A percentile compares a stretch with the other conserved stretches of the same genome.
Conservation (phyloP, 2,888 invertebrate genomes). For the Gonocerus acuteangulatus region DNA sequence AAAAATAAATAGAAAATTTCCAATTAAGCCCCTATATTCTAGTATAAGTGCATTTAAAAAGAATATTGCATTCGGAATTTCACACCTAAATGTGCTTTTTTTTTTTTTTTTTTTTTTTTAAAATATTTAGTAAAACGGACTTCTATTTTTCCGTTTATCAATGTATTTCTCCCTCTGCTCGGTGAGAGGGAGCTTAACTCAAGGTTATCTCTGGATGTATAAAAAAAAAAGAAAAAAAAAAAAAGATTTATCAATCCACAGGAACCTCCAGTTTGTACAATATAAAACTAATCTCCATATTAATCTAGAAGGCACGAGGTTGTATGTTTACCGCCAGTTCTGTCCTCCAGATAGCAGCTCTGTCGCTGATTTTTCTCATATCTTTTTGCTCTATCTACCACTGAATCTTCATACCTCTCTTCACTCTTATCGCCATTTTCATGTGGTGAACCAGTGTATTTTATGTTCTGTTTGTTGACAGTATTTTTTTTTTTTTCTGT, state of each 20-base stretch:
- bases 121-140: too few relatives aligned
- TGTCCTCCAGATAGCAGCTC: neutral
- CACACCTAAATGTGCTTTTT: too few relatives aligned
- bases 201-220: neutral
- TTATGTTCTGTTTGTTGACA: too few relatives aligned
- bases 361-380: neutral
- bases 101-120: too few relatives aligned
- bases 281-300: conserved; percentile 8
- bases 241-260: conserved; percentile 5
- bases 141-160: neutral
- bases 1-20: too few relatives aligned
- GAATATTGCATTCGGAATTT: too few relatives aligned
- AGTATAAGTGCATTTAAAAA: too few relatives aligned
- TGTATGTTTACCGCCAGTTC: neutral
- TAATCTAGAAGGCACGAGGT: neutral
- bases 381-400: neutral
- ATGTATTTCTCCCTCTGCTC: neutral
- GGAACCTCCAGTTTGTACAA: neutral
- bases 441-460: too few relatives aligned
- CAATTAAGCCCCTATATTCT: too few relatives aligned
- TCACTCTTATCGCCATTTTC: too few relatives aligned
- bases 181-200: neutral
- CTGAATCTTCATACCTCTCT: too few relatives aligned
- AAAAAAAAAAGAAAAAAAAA: neutral
- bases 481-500: too few relatives aligned